Evolutionary conservation across 2,888 invertebrate genomes (phyloP).

Genomic region (Clepsis dumicolana): DNA sequence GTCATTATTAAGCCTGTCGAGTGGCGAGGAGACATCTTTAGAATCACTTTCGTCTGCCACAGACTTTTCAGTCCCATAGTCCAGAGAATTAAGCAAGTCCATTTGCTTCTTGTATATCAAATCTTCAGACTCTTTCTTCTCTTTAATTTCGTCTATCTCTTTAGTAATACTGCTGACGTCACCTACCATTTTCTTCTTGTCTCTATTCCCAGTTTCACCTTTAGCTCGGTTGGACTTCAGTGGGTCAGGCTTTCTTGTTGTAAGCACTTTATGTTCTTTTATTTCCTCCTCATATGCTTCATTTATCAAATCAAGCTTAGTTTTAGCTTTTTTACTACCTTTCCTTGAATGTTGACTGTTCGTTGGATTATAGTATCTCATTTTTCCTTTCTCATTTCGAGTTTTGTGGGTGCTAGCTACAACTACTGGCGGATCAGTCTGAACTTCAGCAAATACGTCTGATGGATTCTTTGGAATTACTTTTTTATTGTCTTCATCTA

Average conservation of each 20-base stretch:
- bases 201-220: slow-evolving; percentile 12
- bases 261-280: slow-evolving; percentile 35
- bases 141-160: slow-evolving; percentile 52
- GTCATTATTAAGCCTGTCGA: slow-evolving; percentile 56
- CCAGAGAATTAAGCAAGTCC: slow-evolving; percentile 67
- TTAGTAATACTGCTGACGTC: slow-evolving; percentile 56
- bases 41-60: slow-evolving; percentile 58
- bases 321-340: slow-evolving; percentile 33
- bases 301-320: slow-evolving; percentile 58
- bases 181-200: slow-evolving; percentile 40
- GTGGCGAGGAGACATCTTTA: slow-evolving; percentile 53
- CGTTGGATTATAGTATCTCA: neutral
- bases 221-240: neutral
- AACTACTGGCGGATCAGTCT: neutral
- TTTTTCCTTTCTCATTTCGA: slow-evolving; percentile 25
- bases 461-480: neutral
- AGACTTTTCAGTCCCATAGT: slow-evolving; percentile 64
- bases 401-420: neutral
- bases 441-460: neutral
- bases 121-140: slow-evolving; percentile 51
- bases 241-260: neutral
- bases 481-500: slow-evolving; percentile 5
- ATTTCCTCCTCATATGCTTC: slow-evolving; percentile 57
- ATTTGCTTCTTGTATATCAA: slow-evolving; percentile 62
- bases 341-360: neutral